phyloP scores from a whole-genome alignment of 2,888 invertebrate genomes.

The Criorhina ranunculi region DNA sequence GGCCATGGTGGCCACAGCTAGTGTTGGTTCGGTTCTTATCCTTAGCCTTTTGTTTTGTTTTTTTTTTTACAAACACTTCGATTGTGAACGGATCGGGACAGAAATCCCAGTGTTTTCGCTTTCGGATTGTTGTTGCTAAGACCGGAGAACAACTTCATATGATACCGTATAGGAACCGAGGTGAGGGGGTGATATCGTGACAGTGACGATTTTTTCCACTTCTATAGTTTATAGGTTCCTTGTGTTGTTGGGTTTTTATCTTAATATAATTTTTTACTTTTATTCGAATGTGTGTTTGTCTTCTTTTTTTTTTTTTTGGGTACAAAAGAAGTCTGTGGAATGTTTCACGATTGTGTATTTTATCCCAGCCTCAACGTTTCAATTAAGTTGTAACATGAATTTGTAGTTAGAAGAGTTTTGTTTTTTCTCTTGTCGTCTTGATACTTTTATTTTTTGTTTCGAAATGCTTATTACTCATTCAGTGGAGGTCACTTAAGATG shows the following conservation, averaged over 20 bases:
- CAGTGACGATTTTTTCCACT: conserved; percentile 57
- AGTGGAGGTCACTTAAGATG: not conserved
- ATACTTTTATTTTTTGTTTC: conserved; percentile 27
- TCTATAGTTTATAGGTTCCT: conserved; percentile 49
- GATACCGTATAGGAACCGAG: conserved; percentile 32
- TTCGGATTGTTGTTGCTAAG: conserved; percentile 43
- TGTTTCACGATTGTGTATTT: conserved; percentile 66
- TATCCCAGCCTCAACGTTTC: conserved; percentile 77
- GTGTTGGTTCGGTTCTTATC: conserved; percentile 46
- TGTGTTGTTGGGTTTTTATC: conserved; percentile 70
- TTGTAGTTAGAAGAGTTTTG: conserved; percentile 63
- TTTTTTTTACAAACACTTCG: conserved; percentile 58
- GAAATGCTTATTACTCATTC: conserved; percentile 59
- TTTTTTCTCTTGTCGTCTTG: conserved; percentile 18
- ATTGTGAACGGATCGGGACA: conserved; percentile 71
- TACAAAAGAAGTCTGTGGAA: conserved; percentile 56
- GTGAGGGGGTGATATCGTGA: conserved; percentile 64
- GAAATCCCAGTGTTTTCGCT: conserved; percentile 68
- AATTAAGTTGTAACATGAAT: conserved; percentile 82
- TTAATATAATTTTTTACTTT: conserved; percentile 73
- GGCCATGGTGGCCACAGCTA: conserved; percentile 38
- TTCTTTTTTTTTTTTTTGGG: conserved; percentile 24
- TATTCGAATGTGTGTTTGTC: conserved; percentile 53
- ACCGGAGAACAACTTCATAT: conserved; percentile 65
- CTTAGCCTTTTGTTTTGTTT: conserved; percentile 58